Conservation (phyloP, 2,888 invertebrate species). For the Buathra laborator region DNA sequence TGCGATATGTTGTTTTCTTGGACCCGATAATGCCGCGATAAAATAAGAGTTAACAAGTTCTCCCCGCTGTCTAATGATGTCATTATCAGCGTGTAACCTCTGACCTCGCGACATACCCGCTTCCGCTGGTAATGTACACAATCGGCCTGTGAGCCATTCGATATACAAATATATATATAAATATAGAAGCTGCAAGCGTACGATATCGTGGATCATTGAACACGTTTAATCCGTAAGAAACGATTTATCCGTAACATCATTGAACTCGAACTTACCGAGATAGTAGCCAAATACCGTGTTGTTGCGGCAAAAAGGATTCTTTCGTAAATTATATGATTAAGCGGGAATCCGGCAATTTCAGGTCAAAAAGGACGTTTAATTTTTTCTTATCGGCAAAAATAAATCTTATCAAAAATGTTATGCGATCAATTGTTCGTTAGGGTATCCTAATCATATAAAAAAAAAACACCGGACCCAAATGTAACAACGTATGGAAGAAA, state of each 20-base stretch:
- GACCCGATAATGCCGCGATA: slow-evolving; percentile 39
- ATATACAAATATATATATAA: neutral
- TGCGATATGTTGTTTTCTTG: neutral
- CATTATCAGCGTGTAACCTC: slow-evolving; percentile 73
- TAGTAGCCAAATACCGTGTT: too few species aligned
- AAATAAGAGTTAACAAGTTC: slow-evolving; percentile 49
- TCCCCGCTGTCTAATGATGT: slow-evolving; percentile 69
- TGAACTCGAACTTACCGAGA: neutral
- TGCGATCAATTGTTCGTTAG: too few species aligned
- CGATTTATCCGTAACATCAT: neutral
- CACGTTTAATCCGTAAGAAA: neutral
- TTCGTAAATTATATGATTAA: too few species aligned
- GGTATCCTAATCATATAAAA: too few species aligned
- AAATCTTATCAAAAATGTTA: too few species aligned
- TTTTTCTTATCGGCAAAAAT: neutral
- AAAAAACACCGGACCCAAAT: too few species aligned
- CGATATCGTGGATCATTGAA: slow-evolving; percentile 2
- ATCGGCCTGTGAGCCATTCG: slow-evolving; percentile 18
- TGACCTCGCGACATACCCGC: slow-evolving; percentile 72
- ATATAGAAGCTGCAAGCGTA: neutral
- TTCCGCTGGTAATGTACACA: slow-evolving; percentile 70
- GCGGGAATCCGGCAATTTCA: too few species aligned
- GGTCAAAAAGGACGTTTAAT: neutral
- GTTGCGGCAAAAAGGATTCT: too few species aligned
- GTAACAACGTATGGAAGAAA: too few species aligned